Evolutionary conservation across 2,888 invertebrate species (phyloP), one percentile per base, ranked within the genome.

Genomic region (Leptopilina myrica): DNA sequence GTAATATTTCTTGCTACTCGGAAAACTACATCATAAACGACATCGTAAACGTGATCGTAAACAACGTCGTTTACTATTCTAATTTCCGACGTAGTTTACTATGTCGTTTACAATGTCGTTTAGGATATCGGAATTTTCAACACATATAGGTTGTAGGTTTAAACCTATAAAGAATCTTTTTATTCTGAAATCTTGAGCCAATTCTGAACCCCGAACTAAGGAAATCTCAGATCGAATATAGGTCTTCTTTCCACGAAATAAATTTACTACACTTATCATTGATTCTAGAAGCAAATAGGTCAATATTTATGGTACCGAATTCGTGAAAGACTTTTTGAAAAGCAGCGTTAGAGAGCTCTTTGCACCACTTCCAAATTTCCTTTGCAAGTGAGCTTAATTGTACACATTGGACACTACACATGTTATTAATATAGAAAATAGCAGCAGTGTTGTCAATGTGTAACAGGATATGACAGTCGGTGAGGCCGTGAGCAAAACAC

Each of bases 391-490:
- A 64, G n/a, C 59, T 59, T 59, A 59, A 6, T n/a, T 59, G 3
- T 12, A n/a, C 59, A n/a, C 3, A 59, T 59, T 59, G 59, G 15
- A 59, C 59, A 5, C 59, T 15, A 15, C 59, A 15, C 59, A 59
- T 59, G 0, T 15, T 59, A 6, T 59, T 59, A 59, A 59, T 59
- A n/a, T 59, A 82, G 0, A 78, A 43, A 1, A 80, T 80, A 1
- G 80, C 82, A 0, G 82, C 83, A 1, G 82, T 84, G 59, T 85
- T 84, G 66, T 84, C 83, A 12, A 85, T 80, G 9, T 80, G 56
- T 12, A 85, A 79, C 7, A 85, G 43, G 15, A 85, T 78, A 33
- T 81, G 69, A 33, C 75, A 69, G 64, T 77, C 9, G 1, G 11
- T 11, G 2, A 76, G 59, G 14, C 81, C 14, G 1, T 49, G 14